Evolutionary conservation across 2,797 vertebrate genomes (phyloP).

Genomic region (Neomorphus geoffroyi): DNA sequence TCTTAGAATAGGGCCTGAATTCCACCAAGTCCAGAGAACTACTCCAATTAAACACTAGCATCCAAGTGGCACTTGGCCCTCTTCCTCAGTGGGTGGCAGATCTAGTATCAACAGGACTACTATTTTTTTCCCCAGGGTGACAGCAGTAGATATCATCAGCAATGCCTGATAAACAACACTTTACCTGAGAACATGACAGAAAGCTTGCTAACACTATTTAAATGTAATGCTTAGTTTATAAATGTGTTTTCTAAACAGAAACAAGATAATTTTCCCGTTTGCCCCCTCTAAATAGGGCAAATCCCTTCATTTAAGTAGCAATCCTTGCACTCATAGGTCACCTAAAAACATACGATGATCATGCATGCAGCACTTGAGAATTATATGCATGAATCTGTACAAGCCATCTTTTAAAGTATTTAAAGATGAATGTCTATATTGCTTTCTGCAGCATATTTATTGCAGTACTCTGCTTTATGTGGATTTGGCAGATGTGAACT

Average conservation of each 20-base stretch:
- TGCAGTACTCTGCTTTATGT: neutral
- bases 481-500: neutral
- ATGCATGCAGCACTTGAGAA: neutral
- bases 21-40: neutral
- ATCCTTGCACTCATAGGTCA: neutral
- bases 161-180: neutral
- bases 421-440: neutral
- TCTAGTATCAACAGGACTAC: neutral
- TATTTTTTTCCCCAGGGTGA: rapidly evolving
- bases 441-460: neutral
- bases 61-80: too few relatives aligned
- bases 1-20: neutral
- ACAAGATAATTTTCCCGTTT: neutral
- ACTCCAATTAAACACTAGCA: neutral
- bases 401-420: neutral
- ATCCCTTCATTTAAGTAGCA: neutral
- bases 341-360: rapidly evolving
- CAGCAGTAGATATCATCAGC: neutral
- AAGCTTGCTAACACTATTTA: neutral
- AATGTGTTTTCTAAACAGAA: neutral
- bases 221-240: neutral
- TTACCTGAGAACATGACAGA: neutral
- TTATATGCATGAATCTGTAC: neutral
- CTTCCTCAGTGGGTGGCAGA: neutral
- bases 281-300: neutral